These are phyloP conservation scores for Pheosia tremula DNA, from an alignment of 2,888 invertebrate species.

Conservation along the genomic window DNA sequence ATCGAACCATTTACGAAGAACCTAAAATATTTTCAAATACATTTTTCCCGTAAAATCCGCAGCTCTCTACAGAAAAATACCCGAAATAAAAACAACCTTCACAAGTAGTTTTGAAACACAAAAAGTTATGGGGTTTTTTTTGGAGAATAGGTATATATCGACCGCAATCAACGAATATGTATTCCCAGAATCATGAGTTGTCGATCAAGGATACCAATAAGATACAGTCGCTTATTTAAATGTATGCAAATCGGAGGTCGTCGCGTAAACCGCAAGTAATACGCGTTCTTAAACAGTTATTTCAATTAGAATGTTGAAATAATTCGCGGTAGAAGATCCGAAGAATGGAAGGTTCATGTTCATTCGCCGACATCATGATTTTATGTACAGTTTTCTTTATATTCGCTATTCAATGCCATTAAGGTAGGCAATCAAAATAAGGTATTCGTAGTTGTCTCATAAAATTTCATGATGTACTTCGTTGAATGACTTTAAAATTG, in stretches of 20 bases:
- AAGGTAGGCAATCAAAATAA: too few relatives aligned
- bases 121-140: conserved; percentile 3
- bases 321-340: neutral
- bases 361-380: too few relatives aligned
- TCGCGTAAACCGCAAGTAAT: conserved; percentile 16
- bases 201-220: conserved; percentile 18
- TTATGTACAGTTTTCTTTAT: too few relatives aligned
- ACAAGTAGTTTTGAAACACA: neutral
- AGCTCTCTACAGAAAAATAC: neutral
- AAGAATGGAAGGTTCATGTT: too few relatives aligned
- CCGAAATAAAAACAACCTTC: neutral
- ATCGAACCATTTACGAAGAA: too few relatives aligned
- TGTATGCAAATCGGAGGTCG: conserved; percentile 29
- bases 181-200: conserved; percentile 24
- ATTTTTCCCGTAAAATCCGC: neutral
- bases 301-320: neutral
- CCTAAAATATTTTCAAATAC: too few relatives aligned
- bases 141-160: conserved; percentile 2
- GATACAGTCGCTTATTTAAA: conserved; percentile 21
- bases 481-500: neutral
- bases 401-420: too few relatives aligned
- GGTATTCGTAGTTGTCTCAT: too few relatives aligned
- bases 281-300: conserved; percentile 3
- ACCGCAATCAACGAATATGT: conserved; percentile 6
- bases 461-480: neutral